A percentile compares a stretch with the other conserved stretches of the same genome.
Evolutionary conservation across 2,113 vertebrate species (phyloP).

Genomic region (Callorhinus ursinus): DNA sequence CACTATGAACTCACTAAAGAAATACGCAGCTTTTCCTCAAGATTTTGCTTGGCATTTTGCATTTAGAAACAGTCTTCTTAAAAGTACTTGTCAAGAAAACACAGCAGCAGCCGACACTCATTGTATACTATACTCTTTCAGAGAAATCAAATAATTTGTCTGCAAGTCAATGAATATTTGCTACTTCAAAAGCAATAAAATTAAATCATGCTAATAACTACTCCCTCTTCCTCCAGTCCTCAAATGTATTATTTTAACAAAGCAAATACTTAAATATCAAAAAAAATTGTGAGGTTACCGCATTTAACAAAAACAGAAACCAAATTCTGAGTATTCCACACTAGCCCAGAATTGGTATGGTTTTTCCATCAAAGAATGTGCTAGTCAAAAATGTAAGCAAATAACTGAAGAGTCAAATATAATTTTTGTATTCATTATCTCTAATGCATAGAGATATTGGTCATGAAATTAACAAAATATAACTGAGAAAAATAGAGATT

Average conservation of each 20-base stretch:
- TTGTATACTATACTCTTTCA: constrained; percentile 23
- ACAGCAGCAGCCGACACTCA: background rate
- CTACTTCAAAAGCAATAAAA: constrained; percentile 58
- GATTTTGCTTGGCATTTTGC: constrained; percentile 32
- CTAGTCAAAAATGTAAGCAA: constrained; percentile 31
- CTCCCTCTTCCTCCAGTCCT: constrained; percentile 50
- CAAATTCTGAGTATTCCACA: background rate
- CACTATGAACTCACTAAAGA: background rate
- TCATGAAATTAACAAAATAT: constrained; percentile 53
- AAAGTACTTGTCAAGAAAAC: constrained; percentile 59
- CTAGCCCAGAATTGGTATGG: background rate
- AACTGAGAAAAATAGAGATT: constrained; percentile 21
- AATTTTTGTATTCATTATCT: background rate
- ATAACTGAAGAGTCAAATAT: background rate
- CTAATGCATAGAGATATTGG: constrained; percentile 50
- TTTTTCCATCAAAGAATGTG: background rate
- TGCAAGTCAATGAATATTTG: constrained; percentile 58
- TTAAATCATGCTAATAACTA: constrained; percentile 52
- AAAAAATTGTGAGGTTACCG: constrained; percentile 28
- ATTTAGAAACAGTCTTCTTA: constrained; percentile 51
- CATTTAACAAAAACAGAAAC: constrained; percentile 26
- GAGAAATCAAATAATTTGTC: constrained; percentile 58
- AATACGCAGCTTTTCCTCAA: background rate
- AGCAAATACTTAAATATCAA: constrained; percentile 55
- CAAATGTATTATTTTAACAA: constrained; percentile 54